Evolutionary conservation across 2,888 invertebrate species (phyloP).

Genomic region (Dusona sp.): DNA sequence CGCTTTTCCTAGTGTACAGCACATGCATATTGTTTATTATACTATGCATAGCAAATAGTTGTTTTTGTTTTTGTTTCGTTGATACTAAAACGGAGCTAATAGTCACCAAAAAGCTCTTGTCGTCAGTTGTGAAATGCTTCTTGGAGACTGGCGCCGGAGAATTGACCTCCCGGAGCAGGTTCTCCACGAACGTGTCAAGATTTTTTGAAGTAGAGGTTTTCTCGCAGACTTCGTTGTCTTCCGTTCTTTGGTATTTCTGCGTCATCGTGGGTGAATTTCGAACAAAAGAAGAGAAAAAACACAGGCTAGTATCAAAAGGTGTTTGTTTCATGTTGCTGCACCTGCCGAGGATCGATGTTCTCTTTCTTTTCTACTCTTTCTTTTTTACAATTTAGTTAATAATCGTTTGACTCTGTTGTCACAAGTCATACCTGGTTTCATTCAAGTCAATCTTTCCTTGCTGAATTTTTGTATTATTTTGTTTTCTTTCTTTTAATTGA

Average conservation of each 20-base stretch:
- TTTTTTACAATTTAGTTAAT: background rate
- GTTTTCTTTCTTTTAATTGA: background rate
- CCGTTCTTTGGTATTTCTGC: slow-evolving; percentile 85
- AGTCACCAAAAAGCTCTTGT: slow-evolving; percentile 88
- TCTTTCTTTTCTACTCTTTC: background rate
- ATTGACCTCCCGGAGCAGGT: slow-evolving; percentile 89
- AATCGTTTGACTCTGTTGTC: background rate
- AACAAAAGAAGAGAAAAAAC: slow-evolving; percentile 59
- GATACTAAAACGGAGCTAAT: slow-evolving; percentile 81
- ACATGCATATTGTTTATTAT: background rate
- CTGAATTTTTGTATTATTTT: background rate
- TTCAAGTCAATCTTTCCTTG: background rate
- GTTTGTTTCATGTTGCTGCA: slow-evolving; percentile 11
- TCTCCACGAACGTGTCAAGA: slow-evolving; percentile 91
- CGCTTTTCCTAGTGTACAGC: background rate
- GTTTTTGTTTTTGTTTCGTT: slow-evolving; percentile 64
- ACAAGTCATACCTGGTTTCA: slow-evolving; percentile 10
- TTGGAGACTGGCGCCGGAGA: slow-evolving; percentile 87
- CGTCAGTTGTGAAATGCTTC: slow-evolving; percentile 87
- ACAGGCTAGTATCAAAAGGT: slow-evolving; percentile 53
- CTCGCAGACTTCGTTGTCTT: slow-evolving; percentile 88
- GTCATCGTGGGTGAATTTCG: slow-evolving; percentile 51
- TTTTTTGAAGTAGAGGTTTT: slow-evolving; percentile 90
- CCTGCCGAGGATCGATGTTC: slow-evolving; percentile 10
- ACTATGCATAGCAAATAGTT: background rate